A percentile compares a stretch with the other conserved stretches of the same genome.
Evolutionary conservation across 2,888 invertebrate genomes (phyloP).

Genomic region (Biston betularia): DNA sequence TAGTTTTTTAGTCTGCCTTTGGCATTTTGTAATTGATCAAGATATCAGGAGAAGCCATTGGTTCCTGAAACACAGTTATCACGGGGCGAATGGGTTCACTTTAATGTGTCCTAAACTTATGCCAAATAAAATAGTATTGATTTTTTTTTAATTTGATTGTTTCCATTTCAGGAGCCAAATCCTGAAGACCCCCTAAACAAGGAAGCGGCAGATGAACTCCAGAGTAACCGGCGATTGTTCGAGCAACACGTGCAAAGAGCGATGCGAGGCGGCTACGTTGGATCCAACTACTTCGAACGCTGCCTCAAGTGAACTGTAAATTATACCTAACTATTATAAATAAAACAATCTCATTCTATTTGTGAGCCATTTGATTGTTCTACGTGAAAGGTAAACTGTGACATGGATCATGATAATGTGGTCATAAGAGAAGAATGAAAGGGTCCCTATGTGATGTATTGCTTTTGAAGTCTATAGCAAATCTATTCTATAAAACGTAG

Average conservation of each 20-base stretch:
- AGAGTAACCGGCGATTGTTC: slow-evolving; percentile 96
- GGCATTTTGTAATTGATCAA: too few relatives aligned
- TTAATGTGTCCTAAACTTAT: too few relatives aligned
- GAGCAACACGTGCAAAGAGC: slow-evolving; percentile 98
- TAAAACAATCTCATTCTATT: slow-evolving; percentile 79
- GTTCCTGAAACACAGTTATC: too few relatives aligned
- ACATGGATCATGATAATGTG: not conserved
- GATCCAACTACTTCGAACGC: slow-evolving; percentile 97
- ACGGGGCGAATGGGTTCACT: too few relatives aligned
- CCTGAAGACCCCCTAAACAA: slow-evolving; percentile 99
- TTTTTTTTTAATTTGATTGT: not conserved
- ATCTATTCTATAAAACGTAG: too few relatives aligned
- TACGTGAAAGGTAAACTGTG: slow-evolving; percentile 1
- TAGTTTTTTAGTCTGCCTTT: too few relatives aligned
- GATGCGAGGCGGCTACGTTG: slow-evolving; percentile 98
- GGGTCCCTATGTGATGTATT: not conserved
- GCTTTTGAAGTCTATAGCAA: too few relatives aligned
- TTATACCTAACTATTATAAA: slow-evolving; percentile 72
- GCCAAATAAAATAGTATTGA: too few relatives aligned
- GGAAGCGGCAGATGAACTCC: slow-evolving; percentile 98
- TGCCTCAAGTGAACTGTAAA: slow-evolving; percentile 94
- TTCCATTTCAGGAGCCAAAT: slow-evolving; percentile 95
- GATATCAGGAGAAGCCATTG: too few relatives aligned
- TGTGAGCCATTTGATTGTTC: slow-evolving; percentile 55
- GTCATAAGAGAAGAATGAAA: not conserved